Evolutionary conservation across 2,888 invertebrate genomes (phyloP), one percentile per base, ranked within the genome.

Genomic region (Watsonalla cultraria): DNA sequence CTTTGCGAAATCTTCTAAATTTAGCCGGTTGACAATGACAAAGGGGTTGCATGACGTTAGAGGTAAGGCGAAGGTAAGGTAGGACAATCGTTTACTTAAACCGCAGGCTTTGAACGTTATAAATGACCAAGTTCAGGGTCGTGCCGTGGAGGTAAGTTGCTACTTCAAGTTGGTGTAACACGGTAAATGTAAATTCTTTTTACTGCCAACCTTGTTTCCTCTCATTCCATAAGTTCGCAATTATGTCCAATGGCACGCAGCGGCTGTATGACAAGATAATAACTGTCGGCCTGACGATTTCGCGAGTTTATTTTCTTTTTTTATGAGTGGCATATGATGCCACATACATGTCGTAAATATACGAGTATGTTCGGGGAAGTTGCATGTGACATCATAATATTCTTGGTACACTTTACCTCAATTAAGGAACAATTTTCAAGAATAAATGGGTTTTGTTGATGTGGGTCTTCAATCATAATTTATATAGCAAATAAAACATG

Each of bases 121-220:
- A 59, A 67, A 66, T 62, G 61, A 65, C 46, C 54, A 66, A 63
- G 67, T 64, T 70, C 70, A 70, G 56, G 65, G 67, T 53, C 62
- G 11, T 42, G 11, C 5, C 5, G 5, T 11, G 42, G 5, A 42
- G 8, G 37, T 1, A 37, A 8, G 8, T 7, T 2, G 42, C 11
- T 11, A 42, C 4, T 5, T 8, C 42, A 11, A 11, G 42, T 42
- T 42, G 11, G 42, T 11, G 8, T 11, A 37, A 37, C 7, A 37
- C 42, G 42, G 42, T 42, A 42, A 11, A 50, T 46, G 2, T 34
- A 34, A 53, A 47, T 54, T 24, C 14, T 45, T 51, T 9, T 14
- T 34, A 47, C 14, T 45, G 4, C 34, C 47, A 51, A 45, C 45
- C 45, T 45, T 34, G 35, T 14, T 35, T 46, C 37, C 37, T 37